Evolutionary conservation across 2,888 invertebrate genomes (phyloP).

Genomic region (Leptinotarsa peninsularis): DNA sequence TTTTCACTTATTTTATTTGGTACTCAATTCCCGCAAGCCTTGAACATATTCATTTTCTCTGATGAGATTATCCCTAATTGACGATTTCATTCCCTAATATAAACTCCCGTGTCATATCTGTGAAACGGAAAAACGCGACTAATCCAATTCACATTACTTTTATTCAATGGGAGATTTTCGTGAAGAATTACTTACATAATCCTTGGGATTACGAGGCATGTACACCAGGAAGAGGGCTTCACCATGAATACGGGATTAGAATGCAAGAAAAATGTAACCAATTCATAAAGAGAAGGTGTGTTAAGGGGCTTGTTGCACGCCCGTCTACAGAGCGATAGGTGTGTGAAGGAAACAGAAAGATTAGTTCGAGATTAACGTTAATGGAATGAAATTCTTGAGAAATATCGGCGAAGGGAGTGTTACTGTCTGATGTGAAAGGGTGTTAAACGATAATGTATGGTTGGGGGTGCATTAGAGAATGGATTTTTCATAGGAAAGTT

Average conservation of each 20-base stretch:
- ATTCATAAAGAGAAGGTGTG: slow-evolving; percentile 3
- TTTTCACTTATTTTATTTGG: too few species aligned
- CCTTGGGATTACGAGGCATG: background rate
- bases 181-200: slow-evolving; percentile 3
- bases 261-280: slow-evolving; percentile 2
- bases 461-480: slow-evolving; percentile 6
- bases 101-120: background rate
- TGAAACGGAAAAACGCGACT: background rate
- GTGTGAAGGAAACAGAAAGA: slow-evolving; percentile 17
- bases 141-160: slow-evolving; percentile 16
- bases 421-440: slow-evolving; percentile 4
- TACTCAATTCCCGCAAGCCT: background rate
- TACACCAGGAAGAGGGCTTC: slow-evolving; percentile 9
- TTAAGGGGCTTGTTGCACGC: slow-evolving; percentile 4
- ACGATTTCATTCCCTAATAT: background rate
- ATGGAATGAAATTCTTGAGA: slow-evolving; percentile 22
- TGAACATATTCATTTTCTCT: background rate
- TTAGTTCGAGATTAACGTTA: slow-evolving; percentile 14
- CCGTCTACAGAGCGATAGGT: background rate
- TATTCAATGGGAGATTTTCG: slow-evolving; percentile 4
- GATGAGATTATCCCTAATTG: background rate
- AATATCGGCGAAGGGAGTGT: slow-evolving; percentile 11
- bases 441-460: slow-evolving; percentile 18
- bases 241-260: background rate
- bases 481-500: background rate